A percentile compares a stretch with the other conserved stretches of the same genome.
These are phyloP conservation scores for Eulimnadia texana DNA, from an alignment of 1,140 invertebrate species.

Conservation along the genomic window DNA sequence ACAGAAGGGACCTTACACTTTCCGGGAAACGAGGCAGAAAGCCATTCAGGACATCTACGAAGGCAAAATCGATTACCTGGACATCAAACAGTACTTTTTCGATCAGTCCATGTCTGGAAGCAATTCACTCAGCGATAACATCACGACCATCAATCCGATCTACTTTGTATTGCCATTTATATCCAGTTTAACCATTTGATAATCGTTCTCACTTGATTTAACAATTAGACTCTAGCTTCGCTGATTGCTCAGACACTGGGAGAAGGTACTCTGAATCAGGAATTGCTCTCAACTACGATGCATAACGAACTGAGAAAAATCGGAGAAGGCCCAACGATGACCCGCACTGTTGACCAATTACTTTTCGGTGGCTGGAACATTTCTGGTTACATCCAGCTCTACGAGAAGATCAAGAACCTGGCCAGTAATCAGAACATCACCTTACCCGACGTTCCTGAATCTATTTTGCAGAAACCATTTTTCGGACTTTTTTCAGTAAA, in stretches of 20 bases:
- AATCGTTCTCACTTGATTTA: not conserved
- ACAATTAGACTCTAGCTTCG: not conserved
- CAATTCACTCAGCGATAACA: not conserved
- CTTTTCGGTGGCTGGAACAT: slow-evolving; percentile 15
- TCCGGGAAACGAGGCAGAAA: slow-evolving; percentile 16
- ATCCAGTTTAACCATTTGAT: not conserved
- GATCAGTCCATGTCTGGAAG: not conserved
- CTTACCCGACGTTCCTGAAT: slow-evolving; percentile 1
- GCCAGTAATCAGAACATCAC: no score
- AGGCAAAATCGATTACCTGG: not conserved
- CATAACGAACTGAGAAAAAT: not conserved
- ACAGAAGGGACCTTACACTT: slow-evolving; percentile 31
- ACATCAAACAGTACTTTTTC: not conserved
- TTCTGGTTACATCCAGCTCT: slow-evolving; percentile 1
- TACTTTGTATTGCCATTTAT: no score
- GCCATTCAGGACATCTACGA: not conserved
- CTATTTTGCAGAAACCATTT: slow-evolving; percentile 6
- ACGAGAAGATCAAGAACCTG: not conserved
- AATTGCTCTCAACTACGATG: no score
- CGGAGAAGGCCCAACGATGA: slow-evolving; percentile 10
- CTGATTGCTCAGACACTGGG: no score
- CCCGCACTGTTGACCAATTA: slow-evolving; percentile 10
- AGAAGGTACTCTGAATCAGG: no score
- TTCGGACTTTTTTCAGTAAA: slow-evolving; percentile 15
- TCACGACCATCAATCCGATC: slow-evolving; percentile 10